Percentiles rank a stretch among this genome's conserved stretches.
These are phyloP conservation scores for Meteorus sp. DNA, from an alignment of 1,140 invertebrate genomes.

Conservation along the genomic window DNA sequence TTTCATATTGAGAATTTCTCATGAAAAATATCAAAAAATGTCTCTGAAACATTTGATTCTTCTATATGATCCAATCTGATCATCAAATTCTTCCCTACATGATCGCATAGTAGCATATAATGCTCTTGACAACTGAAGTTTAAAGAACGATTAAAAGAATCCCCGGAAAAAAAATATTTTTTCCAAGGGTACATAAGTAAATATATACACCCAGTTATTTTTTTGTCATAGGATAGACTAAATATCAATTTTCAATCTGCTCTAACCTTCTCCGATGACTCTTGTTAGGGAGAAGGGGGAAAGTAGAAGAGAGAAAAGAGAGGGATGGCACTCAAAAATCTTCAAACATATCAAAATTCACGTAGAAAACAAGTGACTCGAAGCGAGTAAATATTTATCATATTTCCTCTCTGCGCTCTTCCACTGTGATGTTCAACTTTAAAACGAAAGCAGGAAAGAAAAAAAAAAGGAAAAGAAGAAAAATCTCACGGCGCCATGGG, in stretches of 20 bases:
- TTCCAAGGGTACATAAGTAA: too few species aligned
- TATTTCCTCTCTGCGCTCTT: too few species aligned
- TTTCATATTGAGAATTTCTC: conserved; percentile 1
- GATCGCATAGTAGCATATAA: too few species aligned
- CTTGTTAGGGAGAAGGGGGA: neutral
- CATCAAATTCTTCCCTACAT: too few species aligned
- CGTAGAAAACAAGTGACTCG: conserved; percentile 26
- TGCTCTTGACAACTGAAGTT: too few species aligned
- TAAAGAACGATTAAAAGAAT: too few species aligned
- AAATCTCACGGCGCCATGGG: conserved; percentile 6
- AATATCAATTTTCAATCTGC: conserved; percentile 15
- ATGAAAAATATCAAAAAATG: too few species aligned
- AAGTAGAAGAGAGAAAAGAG: too few species aligned
- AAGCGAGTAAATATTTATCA: conserved; percentile 15
- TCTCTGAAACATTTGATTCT: too few species aligned
- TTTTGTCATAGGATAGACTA: neutral
- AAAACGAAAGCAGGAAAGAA: neutral
- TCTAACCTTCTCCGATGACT: neutral
- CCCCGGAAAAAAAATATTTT: too few species aligned
- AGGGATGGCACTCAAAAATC: conserved; percentile 36
- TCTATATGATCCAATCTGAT: too few species aligned
- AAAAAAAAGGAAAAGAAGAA: neutral
- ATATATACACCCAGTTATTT: neutral
- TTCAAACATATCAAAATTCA: conserved; percentile 50
- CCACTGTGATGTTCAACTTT: too few species aligned